Conservation (phyloP, 2,888 invertebrate species). For the Actias luna region DNA sequence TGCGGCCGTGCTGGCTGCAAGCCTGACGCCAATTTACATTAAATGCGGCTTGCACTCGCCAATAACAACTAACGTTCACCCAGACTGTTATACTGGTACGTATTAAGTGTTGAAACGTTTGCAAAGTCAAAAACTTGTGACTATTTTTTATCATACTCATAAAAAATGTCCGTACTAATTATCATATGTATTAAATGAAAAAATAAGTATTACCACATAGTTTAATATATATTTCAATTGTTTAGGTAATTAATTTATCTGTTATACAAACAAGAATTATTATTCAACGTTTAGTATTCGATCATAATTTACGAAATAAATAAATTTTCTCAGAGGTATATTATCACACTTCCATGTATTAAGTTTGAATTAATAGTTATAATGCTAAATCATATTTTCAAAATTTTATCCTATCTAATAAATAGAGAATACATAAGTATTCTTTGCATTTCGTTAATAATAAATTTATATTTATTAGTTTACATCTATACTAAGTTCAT, state of each 20-base stretch:
- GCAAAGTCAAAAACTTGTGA: slow-evolving; percentile 32
- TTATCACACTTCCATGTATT: not conserved
- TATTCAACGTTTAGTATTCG: not conserved
- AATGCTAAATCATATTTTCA: not conserved
- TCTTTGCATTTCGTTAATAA: not conserved
- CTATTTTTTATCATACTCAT: slow-evolving; percentile 19
- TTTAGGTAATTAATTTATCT: no score
- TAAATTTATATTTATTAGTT: not conserved
- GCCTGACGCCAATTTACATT: slow-evolving; percentile 74
- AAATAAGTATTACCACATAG: no score
- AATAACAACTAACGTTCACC: slow-evolving; percentile 68
- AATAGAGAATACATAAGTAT: no score
- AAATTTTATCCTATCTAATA: not conserved
- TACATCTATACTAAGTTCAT: no score
- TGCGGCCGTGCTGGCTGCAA: slow-evolving; percentile 53
- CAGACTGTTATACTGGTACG: slow-evolving; percentile 47
- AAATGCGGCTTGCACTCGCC: slow-evolving; percentile 69
- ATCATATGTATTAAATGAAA: no score
- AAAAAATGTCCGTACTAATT: no score
- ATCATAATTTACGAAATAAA: not conserved
- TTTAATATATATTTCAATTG: no score
- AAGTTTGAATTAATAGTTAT: not conserved
- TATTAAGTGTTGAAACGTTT: slow-evolving; percentile 43
- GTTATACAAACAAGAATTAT: no score
- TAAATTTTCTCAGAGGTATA: not conserved